Conservation (phyloP, 2,888 invertebrate species). For the Scaeva pyrastri region DNA sequence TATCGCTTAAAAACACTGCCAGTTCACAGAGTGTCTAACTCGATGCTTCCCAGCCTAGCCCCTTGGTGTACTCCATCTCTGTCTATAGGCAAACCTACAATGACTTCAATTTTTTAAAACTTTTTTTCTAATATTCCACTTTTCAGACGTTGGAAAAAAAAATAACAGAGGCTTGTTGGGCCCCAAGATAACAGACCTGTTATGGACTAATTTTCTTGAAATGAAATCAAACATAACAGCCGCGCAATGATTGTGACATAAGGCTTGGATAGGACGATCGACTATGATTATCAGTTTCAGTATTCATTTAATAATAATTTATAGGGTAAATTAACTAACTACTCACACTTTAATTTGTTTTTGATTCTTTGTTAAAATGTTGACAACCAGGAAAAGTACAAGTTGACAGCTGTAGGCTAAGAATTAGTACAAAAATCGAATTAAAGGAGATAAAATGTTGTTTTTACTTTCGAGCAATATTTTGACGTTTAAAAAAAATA, state of each 20-base stretch:
- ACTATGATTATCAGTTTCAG: conserved; percentile 28
- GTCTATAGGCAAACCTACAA: conserved; percentile 40
- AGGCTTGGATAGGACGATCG: conserved; percentile 52
- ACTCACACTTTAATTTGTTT: too few relatives aligned
- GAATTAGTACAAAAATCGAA: too few relatives aligned
- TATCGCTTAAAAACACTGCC: background rate
- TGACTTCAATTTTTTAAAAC: conserved; percentile 42
- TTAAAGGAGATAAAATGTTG: too few relatives aligned
- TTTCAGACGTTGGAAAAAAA: background rate
- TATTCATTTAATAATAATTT: too few relatives aligned
- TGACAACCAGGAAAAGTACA: too few relatives aligned
- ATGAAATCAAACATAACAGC: conserved; percentile 40
- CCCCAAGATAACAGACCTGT: conserved; percentile 66
- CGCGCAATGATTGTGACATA: conserved; percentile 62
- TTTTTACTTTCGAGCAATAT: too few relatives aligned
- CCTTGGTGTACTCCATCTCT: conserved; percentile 14
- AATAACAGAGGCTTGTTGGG: conserved; percentile 56
- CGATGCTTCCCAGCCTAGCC: conserved; percentile 52
- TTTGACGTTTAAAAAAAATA: too few relatives aligned
- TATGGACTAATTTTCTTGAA: conserved; percentile 59
- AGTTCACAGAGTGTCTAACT: conserved; percentile 33
- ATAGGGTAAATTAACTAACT: conserved; percentile 56
- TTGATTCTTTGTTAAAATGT: too few relatives aligned
- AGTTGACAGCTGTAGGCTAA: background rate
- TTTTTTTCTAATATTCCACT: conserved; percentile 42